Evolutionary conservation across 2,797 vertebrate species (phyloP).

Genomic region (Carcharodon carcharias): DNA sequence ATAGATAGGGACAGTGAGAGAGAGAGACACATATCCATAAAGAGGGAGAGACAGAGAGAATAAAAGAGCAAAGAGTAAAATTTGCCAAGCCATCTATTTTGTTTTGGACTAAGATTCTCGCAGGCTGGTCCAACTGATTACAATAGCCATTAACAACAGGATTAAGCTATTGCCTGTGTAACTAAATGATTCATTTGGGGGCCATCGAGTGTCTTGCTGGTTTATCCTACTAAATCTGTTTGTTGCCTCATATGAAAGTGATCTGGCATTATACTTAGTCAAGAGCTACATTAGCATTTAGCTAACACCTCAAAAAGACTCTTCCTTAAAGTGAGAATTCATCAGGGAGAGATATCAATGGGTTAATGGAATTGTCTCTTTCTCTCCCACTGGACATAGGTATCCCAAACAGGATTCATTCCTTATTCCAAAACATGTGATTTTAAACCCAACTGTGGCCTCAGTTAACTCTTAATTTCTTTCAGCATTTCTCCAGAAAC

Average conservation of each 20-base stretch:
- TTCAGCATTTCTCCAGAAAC: neutral
- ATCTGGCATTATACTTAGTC: neutral
- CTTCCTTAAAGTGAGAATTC: neutral
- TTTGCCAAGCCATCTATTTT: neutral
- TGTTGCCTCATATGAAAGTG: constrained; percentile 19
- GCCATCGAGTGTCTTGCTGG: neutral
- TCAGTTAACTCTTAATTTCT: neutral
- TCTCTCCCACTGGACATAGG: neutral
- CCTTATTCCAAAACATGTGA: neutral
- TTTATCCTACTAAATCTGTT: neutral
- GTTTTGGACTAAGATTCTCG: neutral
- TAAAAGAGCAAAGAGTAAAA: neutral
- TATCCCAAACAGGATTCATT: neutral
- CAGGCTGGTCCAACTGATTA: neutral
- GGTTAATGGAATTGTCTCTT: neutral
- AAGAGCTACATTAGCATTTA: neutral
- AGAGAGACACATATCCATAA: neutral
- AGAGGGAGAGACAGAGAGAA: neutral
- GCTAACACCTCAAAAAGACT: neutral
- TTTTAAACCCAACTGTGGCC: neutral
- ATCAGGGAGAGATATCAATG: neutral
- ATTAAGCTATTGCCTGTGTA: constrained; percentile 21
- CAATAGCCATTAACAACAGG: constrained; percentile 5
- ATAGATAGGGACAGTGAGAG: neutral
- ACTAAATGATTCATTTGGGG: constrained; percentile 25